Base-by-base conservation (phyloP, 2,888 invertebrate species). In the Calliphora vomitoria region DNA sequence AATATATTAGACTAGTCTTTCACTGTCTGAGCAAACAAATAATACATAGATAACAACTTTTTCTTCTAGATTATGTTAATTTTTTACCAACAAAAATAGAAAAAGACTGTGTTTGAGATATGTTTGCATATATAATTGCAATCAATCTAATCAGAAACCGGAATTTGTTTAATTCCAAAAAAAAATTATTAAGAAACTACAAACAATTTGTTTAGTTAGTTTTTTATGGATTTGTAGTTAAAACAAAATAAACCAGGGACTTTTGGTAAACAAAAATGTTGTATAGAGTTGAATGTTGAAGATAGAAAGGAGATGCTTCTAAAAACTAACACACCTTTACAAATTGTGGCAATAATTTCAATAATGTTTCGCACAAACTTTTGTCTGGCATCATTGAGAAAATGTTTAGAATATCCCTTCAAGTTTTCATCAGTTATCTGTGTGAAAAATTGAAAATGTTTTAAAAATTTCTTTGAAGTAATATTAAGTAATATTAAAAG, bases 101-200 rank as follows among this genome's bases (percentile, higher is more conserved):
- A 53, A 50, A 41, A 50, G 31, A 47, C 13, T 13, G 62, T 44
- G 13, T 11, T 68, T 38, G n/a, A 31, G n/a, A 31, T n/a, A 38
- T 6, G 71, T 71, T 64, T 78, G 71, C 60, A 71, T 78, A 64
- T 84, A 55, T 85, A 76, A 75, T 71, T 81, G 81, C 55, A 64
- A 38, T 68, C 5, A 58, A 72, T 84, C 11, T 58, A 41, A 75
- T 53, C 58, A 11, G 18, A 58, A 85, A 85, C 80, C 60, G 60
- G 85, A 80, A 75, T 69, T 69, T 20, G 1, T 72, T 68, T 62
- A 68, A 38, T 20, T 60, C 5, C 8, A 18, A 60, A 60, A 18
- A 60, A 60, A 60, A 55, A 60, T 60, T 47, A 58, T 60, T 69
- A 25, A 79, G 20, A n/a, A 69, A 25, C 20, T 31, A 13, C 4